These are phyloP conservation scores for Geodia barretti DNA, from an alignment of 37 sponge, comb jelly and placozoan species.

Conservation along the genomic window DNA sequence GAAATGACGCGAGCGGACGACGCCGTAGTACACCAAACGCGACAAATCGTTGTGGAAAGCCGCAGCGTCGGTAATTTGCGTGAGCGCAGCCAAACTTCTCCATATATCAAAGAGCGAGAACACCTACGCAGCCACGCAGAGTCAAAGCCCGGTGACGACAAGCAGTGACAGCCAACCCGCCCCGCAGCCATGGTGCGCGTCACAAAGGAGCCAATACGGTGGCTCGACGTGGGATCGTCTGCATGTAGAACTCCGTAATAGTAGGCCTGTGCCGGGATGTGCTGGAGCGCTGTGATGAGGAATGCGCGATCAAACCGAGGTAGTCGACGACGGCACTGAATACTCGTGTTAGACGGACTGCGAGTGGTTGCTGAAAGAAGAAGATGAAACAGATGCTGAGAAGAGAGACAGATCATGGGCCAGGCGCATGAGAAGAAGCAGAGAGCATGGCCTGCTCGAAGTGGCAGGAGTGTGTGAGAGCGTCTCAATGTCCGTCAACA, in stretches of 20 bases:
- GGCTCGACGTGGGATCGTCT: constrained; percentile 13
- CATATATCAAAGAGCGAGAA: constrained; percentile 63
- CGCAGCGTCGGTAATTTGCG: constrained; percentile 75
- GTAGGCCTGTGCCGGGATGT: constrained; percentile 81
- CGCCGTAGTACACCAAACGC: constrained; percentile 83
- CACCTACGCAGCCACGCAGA: constrained; percentile 56
- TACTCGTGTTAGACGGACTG: constrained; percentile 43
- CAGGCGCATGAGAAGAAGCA: constrained; percentile 75
- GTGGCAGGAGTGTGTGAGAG: constrained; percentile 69
- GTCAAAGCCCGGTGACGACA: constrained; percentile 31
- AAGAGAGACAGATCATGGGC: constrained; percentile 78
- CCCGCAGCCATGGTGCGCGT: constrained; percentile 81
- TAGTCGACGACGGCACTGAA: constrained; percentile 86
- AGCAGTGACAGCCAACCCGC: constrained; percentile 42
- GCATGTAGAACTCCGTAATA: constrained; percentile 92
- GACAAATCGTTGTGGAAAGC: constrained; percentile 70
- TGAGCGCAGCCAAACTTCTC: constrained; percentile 61
- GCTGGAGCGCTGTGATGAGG: constrained; percentile 84
- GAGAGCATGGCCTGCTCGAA: constrained; percentile 79
- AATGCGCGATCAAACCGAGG: constrained; percentile 87
- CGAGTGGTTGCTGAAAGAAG: constrained; percentile 85
- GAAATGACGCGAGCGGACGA: constrained; percentile 78
- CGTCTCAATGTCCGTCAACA: constrained; percentile 51
- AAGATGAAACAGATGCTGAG: constrained; percentile 84
- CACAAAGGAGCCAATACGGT: constrained; percentile 49